Evolutionary conservation across 2,797 vertebrate genomes (phyloP).

Genomic region (Anableps anableps): DNA sequence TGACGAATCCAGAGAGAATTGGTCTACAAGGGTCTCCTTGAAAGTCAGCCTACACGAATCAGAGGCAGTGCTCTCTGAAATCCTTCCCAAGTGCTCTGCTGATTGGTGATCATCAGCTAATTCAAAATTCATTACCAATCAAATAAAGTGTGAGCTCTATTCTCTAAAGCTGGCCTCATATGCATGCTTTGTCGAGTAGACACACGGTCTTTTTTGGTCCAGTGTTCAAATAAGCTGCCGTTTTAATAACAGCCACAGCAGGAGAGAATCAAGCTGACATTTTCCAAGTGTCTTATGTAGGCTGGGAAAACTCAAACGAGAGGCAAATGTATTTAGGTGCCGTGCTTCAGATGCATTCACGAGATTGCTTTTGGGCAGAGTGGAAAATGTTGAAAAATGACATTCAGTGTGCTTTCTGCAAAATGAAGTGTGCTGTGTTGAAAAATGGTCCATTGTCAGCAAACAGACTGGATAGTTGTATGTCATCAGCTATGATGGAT

Average conservation of each 20-base stretch:
- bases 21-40: constrained; percentile 11
- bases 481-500: constrained; percentile 62
- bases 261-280: background rate
- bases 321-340: background rate
- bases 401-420: constrained; percentile 33
- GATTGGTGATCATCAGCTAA: constrained; percentile 20
- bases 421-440: constrained; percentile 48
- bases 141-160: constrained; percentile 14
- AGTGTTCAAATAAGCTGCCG: constrained; percentile 17
- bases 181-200: background rate
- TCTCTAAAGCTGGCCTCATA: constrained; percentile 14
- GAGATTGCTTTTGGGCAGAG: constrained; percentile 40
- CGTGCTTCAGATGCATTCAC: constrained; percentile 30
- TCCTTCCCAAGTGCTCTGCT: constrained; percentile 7
- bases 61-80: constrained; percentile 20
- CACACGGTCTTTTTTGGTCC: background rate
- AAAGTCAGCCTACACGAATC: constrained; percentile 23
- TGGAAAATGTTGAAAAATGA: constrained; percentile 57
- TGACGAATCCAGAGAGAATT: constrained; percentile 48
- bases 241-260: constrained; percentile 26
- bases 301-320: constrained; percentile 4
- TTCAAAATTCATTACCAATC: constrained; percentile 45
- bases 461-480: constrained; percentile 52
- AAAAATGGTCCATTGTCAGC: constrained; percentile 59
- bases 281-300: background rate